Conservation (phyloP, 2,797 vertebrate genomes). For the Oreortyx pictus region DNA sequence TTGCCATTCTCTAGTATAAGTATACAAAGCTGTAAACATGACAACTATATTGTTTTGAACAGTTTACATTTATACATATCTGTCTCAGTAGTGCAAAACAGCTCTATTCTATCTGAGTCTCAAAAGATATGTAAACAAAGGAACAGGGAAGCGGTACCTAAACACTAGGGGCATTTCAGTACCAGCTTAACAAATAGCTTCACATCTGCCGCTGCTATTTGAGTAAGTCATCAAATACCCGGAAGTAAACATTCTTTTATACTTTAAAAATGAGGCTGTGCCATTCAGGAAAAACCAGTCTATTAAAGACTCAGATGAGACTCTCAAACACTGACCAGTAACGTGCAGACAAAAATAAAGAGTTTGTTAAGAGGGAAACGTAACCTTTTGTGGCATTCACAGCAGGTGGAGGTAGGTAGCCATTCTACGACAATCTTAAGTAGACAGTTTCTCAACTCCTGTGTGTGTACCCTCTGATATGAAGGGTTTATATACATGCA, state of each 20-base stretch:
- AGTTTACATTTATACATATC: neutral
- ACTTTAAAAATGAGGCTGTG: neutral
- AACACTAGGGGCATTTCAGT: neutral
- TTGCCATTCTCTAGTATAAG: neutral
- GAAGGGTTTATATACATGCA: neutral
- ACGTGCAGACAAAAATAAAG: neutral
- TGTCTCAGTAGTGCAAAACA: constrained; percentile 2
- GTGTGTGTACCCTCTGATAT: neutral
- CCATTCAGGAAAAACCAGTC: neutral
- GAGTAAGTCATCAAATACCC: neutral
- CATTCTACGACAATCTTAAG: neutral
- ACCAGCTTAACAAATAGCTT: neutral
- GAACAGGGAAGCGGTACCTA: neutral
- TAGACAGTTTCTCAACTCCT: neutral
- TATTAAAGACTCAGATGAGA: neutral
- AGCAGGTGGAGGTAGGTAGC: neutral
- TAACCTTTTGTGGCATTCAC: neutral
- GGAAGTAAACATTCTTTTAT: neutral
- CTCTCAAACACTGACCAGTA: neutral
- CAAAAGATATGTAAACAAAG: neutral
- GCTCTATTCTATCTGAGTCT: neutral
- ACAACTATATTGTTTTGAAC: neutral
- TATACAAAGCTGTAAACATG: neutral
- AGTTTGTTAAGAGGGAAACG: neutral
- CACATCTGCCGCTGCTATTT: neutral